These are phyloP conservation scores for Falco cherrug DNA, from an alignment of 2,797 vertebrate species.

Conservation along the genomic window DNA sequence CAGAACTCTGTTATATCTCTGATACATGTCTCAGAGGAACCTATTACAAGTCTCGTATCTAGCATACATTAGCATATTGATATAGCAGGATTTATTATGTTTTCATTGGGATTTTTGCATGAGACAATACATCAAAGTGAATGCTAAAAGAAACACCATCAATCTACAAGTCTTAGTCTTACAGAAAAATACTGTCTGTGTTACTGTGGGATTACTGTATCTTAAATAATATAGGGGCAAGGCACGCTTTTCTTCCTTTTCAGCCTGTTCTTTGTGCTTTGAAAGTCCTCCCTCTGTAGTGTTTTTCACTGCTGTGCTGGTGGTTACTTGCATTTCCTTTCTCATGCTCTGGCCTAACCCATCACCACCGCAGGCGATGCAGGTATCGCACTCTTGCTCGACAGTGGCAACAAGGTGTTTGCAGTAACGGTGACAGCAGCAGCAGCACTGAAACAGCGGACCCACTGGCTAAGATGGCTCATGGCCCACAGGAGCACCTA, in stretches of 20 bases:
- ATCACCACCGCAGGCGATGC: not conserved
- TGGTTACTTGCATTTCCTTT: not conserved
- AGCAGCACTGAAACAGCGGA: not conserved
- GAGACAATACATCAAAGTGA: not conserved
- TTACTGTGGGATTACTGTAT: not conserved
- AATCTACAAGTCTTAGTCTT: not conserved
- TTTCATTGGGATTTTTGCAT: not conserved
- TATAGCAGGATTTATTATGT: not conserved
- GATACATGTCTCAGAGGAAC: not conserved
- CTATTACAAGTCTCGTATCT: not conserved
- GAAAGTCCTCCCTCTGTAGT: not conserved
- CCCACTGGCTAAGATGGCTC: not conserved
- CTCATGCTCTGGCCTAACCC: not conserved
- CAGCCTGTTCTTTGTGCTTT: not conserved
- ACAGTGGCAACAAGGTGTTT: not conserved
- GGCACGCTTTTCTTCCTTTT: not conserved
- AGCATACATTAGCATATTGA: conserved; percentile 1
- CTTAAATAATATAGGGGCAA: not conserved
- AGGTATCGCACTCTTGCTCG: not conserved
- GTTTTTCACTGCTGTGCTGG: not conserved
- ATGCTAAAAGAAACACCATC: not conserved
- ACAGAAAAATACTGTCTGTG: not conserved
- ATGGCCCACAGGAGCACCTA: not conserved
- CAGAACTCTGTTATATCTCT: not conserved
- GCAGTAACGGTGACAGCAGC: not conserved